These are phyloP conservation scores for Malurus melanocephalus DNA, from an alignment of 2,113 vertebrate genomes.

Conservation along the genomic window DNA sequence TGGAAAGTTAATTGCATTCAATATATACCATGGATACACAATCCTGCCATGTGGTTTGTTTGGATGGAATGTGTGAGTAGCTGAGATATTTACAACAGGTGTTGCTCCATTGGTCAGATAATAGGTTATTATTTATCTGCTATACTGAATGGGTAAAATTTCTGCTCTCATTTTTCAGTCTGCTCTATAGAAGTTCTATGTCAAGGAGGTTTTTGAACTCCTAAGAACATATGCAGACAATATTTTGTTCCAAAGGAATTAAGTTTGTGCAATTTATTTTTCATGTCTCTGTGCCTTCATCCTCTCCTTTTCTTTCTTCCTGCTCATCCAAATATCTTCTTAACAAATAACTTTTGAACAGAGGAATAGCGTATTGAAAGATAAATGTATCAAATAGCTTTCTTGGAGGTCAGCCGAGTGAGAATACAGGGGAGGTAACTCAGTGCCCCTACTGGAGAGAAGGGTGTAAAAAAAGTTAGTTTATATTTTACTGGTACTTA, in stretches of 20 bases:
- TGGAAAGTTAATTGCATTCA: background rate
- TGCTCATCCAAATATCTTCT: background rate
- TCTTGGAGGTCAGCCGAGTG: background rate
- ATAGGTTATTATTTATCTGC: background rate
- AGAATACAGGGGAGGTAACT: background rate
- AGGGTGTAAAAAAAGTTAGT: background rate
- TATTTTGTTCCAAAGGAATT: background rate
- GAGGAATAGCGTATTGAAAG: background rate
- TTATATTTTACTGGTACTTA: background rate
- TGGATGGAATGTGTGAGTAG: background rate
- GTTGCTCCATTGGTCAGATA: background rate
- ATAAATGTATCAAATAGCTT: background rate
- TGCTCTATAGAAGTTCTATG: background rate
- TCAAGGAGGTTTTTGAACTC: background rate
- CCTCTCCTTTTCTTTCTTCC: background rate
- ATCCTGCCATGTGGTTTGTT: background rate
- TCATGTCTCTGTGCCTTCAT: background rate
- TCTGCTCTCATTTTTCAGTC: background rate
- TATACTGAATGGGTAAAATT: background rate
- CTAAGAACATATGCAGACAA: accelerated
- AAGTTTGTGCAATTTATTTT: background rate
- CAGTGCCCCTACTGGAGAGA: background rate
- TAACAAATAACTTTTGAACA: background rate
- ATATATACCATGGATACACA: background rate
- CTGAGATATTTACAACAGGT: background rate